These are phyloP conservation scores for Larimichthys crocea DNA, from an alignment of 2,113 vertebrate species.

Conservation along the genomic window DNA sequence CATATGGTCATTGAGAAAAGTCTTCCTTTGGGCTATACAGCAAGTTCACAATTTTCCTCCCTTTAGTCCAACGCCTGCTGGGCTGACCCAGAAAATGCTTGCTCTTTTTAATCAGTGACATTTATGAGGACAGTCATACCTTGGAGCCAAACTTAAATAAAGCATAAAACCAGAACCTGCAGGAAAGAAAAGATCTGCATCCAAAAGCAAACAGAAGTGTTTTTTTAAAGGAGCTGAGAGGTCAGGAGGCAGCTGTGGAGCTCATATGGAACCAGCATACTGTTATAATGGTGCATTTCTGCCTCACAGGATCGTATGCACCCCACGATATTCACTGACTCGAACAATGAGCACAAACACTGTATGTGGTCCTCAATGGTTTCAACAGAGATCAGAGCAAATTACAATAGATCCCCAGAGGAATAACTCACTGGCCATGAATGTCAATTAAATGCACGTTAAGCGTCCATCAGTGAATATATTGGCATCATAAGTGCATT, in stretches of 20 bases:
- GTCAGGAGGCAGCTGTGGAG: slow-evolving; percentile 64
- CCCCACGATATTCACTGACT: slow-evolving; percentile 41
- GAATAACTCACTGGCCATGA: background rate
- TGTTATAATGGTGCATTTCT: slow-evolving; percentile 77
- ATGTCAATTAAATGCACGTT: background rate
- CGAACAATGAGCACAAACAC: slow-evolving; percentile 48
- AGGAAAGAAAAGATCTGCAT: background rate
- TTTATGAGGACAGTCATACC: slow-evolving; percentile 39
- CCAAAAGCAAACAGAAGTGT: slow-evolving; percentile 25
- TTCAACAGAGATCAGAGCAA: background rate
- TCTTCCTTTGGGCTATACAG: slow-evolving; percentile 67
- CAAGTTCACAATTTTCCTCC: slow-evolving; percentile 58
- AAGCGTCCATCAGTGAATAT: background rate
- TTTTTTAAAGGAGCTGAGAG: slow-evolving; percentile 11
- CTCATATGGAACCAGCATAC: slow-evolving; percentile 75
- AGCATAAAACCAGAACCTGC: background rate
- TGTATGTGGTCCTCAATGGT: background rate
- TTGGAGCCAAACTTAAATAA: slow-evolving; percentile 10
- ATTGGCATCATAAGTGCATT: background rate
- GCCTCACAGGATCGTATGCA: slow-evolving; percentile 60
- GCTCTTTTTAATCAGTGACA: slow-evolving; percentile 31
- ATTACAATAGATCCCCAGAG: background rate
- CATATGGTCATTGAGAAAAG: slow-evolving; percentile 67
- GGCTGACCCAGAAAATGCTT: slow-evolving; percentile 73
- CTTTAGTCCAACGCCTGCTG: slow-evolving; percentile 61